Conservation (phyloP, 2,888 invertebrate species). For the Hypercompe scribonia region DNA sequence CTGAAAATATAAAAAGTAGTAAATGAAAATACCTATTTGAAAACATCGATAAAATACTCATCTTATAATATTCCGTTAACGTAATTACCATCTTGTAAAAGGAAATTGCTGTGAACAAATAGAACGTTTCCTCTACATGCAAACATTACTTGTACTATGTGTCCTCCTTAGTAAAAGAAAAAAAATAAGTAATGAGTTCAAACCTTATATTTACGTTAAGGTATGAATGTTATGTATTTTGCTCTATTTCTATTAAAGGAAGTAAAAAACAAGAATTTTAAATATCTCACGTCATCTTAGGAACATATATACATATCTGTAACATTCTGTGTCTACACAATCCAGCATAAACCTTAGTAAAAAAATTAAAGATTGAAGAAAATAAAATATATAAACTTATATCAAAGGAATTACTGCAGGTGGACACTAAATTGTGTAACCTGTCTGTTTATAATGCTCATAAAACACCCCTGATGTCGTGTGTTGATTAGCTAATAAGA, state of each 20-base stretch:
- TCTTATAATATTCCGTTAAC: neutral
- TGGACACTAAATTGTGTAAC: too few species aligned
- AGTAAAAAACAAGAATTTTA: too few species aligned
- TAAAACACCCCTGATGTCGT: too few species aligned
- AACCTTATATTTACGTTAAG: neutral
- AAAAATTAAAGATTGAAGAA: too few species aligned
- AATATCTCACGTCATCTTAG: too few species aligned
- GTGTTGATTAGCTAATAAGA: too few species aligned
- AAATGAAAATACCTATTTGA: neutral
- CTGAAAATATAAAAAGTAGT: neutral
- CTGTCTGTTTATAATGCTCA: too few species aligned
- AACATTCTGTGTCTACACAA: too few species aligned
- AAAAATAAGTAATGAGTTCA: neutral
- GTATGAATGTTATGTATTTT: neutral
- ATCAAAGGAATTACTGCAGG: too few species aligned
- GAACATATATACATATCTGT: too few species aligned
- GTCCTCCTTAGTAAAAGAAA: neutral
- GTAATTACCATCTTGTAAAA: conserved; percentile 10
- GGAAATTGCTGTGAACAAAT: conserved; percentile 29
- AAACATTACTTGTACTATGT: conserved; percentile 21
- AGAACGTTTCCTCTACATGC: conserved; percentile 8
- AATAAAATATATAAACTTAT: too few species aligned
- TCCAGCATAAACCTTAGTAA: too few species aligned
- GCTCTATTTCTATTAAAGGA: neutral
- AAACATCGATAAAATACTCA: conserved; percentile 16